Percentiles rank a stretch among this genome's conserved stretches.
These are phyloP conservation scores for Cladorhizidae sp. DNA, from an alignment of 37 sponge, comb jelly and placozoan genomes.

Conservation along the genomic window DNA sequence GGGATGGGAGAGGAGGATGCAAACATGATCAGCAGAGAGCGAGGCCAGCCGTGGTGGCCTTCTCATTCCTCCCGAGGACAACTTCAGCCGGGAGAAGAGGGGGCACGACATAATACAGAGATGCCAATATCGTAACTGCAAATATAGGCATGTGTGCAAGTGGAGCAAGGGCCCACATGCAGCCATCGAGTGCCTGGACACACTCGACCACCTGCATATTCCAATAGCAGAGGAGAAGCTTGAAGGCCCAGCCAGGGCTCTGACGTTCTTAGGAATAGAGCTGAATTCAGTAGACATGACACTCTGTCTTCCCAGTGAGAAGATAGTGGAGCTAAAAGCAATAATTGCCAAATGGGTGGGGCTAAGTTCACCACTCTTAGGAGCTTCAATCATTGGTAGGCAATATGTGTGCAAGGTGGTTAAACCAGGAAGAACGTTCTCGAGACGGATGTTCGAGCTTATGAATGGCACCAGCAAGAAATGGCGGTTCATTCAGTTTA, in stretches of 20 bases:
- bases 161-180: neutral
- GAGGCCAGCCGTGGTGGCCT: slow-evolving; percentile 2
- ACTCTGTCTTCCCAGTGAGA: neutral
- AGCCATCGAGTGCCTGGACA: neutral
- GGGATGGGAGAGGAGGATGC: neutral
- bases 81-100: neutral
- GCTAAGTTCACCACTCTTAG: neutral
- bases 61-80: neutral
- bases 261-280: neutral
- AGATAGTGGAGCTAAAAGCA: neutral
- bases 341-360: neutral
- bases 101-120: neutral
- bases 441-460: neutral
- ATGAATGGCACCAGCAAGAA: too few relatives aligned
- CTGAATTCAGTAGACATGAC: neutral
- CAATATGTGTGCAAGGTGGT: neutral
- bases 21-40: neutral
- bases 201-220: neutral
- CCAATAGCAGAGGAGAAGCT: neutral
- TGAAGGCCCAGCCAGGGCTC: neutral
- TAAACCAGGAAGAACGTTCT: neutral
- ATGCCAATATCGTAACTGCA: slow-evolving; percentile 10
- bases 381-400: neutral
- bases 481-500: too few relatives aligned
- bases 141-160: slow-evolving; percentile 11